Evolutionary conservation across 2,888 invertebrate genomes (phyloP).

Genomic region (Dynastes tityus): DNA sequence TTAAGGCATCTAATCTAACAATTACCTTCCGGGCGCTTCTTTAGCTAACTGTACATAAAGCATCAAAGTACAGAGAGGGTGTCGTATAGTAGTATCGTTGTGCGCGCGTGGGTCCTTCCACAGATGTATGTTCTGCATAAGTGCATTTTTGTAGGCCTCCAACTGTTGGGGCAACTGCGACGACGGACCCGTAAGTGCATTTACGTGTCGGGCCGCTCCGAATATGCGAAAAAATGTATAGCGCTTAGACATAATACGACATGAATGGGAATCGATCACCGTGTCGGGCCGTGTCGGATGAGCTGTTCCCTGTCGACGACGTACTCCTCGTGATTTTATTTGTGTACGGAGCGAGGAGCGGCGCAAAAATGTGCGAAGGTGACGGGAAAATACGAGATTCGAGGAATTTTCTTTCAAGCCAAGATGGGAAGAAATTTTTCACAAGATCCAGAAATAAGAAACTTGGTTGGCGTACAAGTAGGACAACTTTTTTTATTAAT

Average conservation of each 20-base stretch:
- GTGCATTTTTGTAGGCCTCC: constrained; percentile 68
- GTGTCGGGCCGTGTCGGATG: constrained; percentile 63
- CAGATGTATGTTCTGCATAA: constrained; percentile 66
- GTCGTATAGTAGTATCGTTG: constrained; percentile 1
- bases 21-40: neutral
- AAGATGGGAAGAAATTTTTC: neutral
- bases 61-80: neutral
- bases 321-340: constrained; percentile 49
- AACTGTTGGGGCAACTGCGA: constrained; percentile 66
- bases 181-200: constrained; percentile 69
- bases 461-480: no score
- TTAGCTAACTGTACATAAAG: neutral
- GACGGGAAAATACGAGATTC: neutral
- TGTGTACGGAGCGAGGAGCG: constrained; percentile 12
- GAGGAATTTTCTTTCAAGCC: neutral
- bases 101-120: constrained; percentile 60
- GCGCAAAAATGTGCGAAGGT: neutral
- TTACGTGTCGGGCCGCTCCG: constrained; percentile 68
- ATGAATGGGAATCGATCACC: constrained; percentile 69
- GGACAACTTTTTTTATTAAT: no score
- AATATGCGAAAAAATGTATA: constrained; percentile 68
- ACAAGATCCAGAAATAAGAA: no score
- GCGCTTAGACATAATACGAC: constrained; percentile 69
- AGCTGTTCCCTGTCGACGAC: constrained; percentile 58
- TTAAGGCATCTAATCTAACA: no score